Evolutionary conservation across 1,140 invertebrate species (phyloP), one percentile per base, ranked within the genome.

Genomic region (Sycobia sp.): DNA sequence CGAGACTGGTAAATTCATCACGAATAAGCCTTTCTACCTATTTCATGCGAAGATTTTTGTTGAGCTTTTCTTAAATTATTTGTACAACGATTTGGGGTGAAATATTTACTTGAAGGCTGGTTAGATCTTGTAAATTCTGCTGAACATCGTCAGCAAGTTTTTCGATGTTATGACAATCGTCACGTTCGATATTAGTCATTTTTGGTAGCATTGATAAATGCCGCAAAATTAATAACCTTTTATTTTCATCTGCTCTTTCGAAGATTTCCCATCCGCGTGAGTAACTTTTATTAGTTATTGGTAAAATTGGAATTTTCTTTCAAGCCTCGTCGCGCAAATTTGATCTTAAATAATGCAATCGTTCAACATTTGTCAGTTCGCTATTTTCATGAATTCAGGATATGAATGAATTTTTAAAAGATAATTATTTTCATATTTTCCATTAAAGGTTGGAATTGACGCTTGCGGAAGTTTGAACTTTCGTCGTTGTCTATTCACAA

Each of bases 311-410:
- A 16, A 61, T 64, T n/a, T 62, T 39, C 46, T 62, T 60, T n/a
- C 36, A 62, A 10, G 73, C 66, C 22, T 70, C 65, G 10, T 67
- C 70, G 3, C 25, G 60, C 16, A 76, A 54, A n/a, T 62, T 66
- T 11, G 62, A 65, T 39, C 63, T 54, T 11, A 74, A 47, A 62
- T 74, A n/a, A n/a, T n/a, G n/a, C n/a, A n/a, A n/a, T n/a, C n/a
- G n/a, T n/a, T n/a, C n/a, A n/a, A n/a, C n/a, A n/a, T n/a, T n/a
- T n/a, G n/a, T n/a, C n/a, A n/a, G n/a, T n/a, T n/a, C n/a, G n/a
- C n/a, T n/a, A n/a, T n/a, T n/a, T n/a, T n/a, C n/a, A n/a, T n/a
- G n/a, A n/a, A n/a, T n/a, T n/a, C n/a, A n/a, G n/a, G n/a, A n/a
- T n/a, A n/a, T n/a, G n/a, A n/a, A n/a, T n/a, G n/a, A n/a, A n/a